Evolutionary conservation across 2,888 invertebrate genomes (phyloP), one percentile per base, ranked within the genome.

Genomic region (Amiota communis): DNA sequence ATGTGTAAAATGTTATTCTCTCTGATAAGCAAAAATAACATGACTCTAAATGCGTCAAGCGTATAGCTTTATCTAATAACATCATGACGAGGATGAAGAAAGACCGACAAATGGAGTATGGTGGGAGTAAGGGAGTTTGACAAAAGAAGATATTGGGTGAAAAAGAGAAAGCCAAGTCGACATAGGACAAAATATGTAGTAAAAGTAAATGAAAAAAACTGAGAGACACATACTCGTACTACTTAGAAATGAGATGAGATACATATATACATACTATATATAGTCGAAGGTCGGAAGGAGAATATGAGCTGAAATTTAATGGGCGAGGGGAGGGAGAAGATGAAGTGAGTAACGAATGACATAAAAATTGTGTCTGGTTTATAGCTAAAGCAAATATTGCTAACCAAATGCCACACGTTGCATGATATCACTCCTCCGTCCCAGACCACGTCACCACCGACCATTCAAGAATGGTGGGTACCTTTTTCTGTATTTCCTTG

Each of bases 321-420:
- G 15, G 59, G 3, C 3, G 59, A 12, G 10, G 17, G 10, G 23
- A 57, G 4, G 10, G 20, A 20, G 23, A 17, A 13, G 13, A 4
- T 46, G 3, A 13, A 46, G 36, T 36, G 48, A 20, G 15, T 9
- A 17, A 23, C 59, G 17, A 48, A 49, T 17, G 65, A 65, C 65
- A 65, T 65, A 65, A 65, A 65, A 65, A 65, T 65, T 65, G 49
- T 65, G 65, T 65, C 65, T 65, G 65, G 48, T 65, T 65, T 65
- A 65, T 65, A 48, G 61, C 51, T 53, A 51, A 8, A 36, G 36
- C 59, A 59, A 46, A 64, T 47, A 64, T 46, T 46, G 46, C 47
- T 47, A 23, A 63, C 11, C 8, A 6, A 36, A 36, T 36, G 36
- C 36, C 36, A 36, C 36, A 36, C 36, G 36, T 36, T 36, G n/a